Percentiles rank a stretch among this genome's conserved stretches.
These are phyloP conservation scores for Cyclura pinguis DNA, from an alignment of 2,797 vertebrate genomes.

Conservation along the genomic window DNA sequence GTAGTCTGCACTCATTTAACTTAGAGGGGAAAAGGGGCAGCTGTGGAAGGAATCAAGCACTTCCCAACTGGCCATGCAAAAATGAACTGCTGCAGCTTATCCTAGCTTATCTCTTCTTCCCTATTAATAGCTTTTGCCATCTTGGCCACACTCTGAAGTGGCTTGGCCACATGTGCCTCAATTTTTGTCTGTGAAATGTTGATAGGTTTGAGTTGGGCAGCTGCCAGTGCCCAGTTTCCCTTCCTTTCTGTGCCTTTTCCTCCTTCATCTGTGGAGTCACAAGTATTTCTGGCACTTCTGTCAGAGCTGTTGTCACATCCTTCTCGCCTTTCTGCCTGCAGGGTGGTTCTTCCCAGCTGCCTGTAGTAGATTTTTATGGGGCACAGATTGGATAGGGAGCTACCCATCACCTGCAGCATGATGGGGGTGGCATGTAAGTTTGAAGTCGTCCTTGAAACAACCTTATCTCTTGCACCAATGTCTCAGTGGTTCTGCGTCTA, in stretches of 20 bases:
- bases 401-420: no score
- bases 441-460: neutral
- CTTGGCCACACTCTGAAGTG: no score
- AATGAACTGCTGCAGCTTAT: no score
- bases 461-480: neutral
- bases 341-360: neutral
- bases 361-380: neutral
- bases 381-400: neutral
- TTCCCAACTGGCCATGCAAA: no score
- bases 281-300: neutral
- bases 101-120: no score
- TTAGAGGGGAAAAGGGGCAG: no score
- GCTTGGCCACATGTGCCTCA: no score
- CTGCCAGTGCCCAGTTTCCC: no score
- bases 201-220: neutral
- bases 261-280: neutral
- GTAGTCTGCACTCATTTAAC: no score
- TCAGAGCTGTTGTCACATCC: neutral
- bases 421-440: neutral
- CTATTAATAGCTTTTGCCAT: no score
- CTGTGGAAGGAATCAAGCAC: no score
- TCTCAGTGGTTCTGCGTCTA: slow-evolving; percentile 1
- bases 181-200: no score
- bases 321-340: neutral
- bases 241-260: neutral